phyloP scores from a whole-genome alignment of 2,888 invertebrate species.

The Sesamia inferens region DNA sequence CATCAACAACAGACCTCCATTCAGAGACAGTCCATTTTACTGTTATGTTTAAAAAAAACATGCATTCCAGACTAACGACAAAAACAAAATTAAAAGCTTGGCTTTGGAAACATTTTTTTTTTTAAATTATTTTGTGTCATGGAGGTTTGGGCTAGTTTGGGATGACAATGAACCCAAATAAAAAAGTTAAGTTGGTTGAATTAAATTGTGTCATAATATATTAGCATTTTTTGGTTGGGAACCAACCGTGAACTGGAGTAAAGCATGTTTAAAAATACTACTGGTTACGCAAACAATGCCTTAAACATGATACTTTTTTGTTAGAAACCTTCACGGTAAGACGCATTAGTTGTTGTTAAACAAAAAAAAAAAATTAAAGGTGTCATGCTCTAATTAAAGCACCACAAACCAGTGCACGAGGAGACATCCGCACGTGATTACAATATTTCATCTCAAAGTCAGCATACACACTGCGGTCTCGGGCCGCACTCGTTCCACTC shows the following conservation, averaged over 20 bases:
- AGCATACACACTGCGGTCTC: constrained; percentile 82
- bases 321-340: constrained; percentile 44
- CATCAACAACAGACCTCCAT: too few species aligned
- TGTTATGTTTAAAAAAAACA: neutral
- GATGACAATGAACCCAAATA: constrained; percentile 53
- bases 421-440: constrained; percentile 78
- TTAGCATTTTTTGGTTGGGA: constrained; percentile 60
- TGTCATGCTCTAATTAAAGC: constrained; percentile 54
- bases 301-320: constrained; percentile 55
- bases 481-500: constrained; percentile 86
- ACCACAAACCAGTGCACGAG: constrained; percentile 58
- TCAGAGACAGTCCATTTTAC: too few species aligned
- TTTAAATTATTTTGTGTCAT: constrained; percentile 26
- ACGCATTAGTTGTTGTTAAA: constrained; percentile 42
- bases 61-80: neutral
- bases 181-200: constrained; percentile 56
- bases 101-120: neutral
- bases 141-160: constrained; percentile 25
- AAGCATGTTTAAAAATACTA: constrained; percentile 55
- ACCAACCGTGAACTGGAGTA: constrained; percentile 67
- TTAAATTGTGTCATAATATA: constrained; percentile 68
- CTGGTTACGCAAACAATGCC: constrained; percentile 50
- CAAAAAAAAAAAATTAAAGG: constrained; percentile 51
- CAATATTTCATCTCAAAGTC: constrained; percentile 86
- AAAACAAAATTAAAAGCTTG: neutral